Evolutionary conservation across 1,140 invertebrate species (phyloP).

Genomic region (Caenorhabditis inopinata): DNA sequence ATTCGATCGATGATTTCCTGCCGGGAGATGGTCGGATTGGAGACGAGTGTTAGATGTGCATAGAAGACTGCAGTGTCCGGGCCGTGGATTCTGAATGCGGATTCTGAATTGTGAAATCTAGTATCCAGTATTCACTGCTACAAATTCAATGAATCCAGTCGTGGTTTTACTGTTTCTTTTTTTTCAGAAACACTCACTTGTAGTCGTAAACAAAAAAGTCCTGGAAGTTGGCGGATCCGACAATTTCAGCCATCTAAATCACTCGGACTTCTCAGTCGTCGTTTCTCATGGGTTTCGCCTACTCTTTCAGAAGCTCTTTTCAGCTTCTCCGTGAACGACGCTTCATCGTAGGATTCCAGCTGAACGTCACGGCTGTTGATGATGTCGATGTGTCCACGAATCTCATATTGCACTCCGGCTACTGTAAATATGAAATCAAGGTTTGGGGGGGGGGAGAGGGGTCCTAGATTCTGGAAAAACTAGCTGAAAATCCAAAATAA

Average conservation of each 20-base stretch:
- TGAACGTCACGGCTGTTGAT: not conserved
- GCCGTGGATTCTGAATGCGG: not conserved
- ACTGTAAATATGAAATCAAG: not conserved
- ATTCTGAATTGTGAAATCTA: too few relatives aligned
- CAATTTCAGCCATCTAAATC: not conserved
- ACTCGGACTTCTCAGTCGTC: too few relatives aligned
- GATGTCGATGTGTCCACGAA: constrained; percentile 2
- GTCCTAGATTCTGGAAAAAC: too few relatives aligned
- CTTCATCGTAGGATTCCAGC: not conserved
- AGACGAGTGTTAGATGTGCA: not conserved
- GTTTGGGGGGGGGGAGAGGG: too few relatives aligned
- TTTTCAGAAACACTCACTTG: not conserved
- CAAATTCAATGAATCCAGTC: too few relatives aligned
- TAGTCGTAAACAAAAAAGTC: not conserved
- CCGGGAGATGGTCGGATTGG: not conserved
- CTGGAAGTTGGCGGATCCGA: not conserved
- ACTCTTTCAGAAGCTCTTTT: not conserved
- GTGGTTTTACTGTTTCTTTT: too few relatives aligned
- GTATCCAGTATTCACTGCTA: too few relatives aligned
- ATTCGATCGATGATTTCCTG: constrained; percentile 21
- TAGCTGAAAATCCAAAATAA: too few relatives aligned
- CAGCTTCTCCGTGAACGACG: not conserved
- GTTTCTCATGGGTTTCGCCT: not conserved
- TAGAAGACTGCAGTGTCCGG: not conserved
- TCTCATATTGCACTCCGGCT: not conserved